These are phyloP conservation scores for Sebastes oblongus DNA, from an alignment of 2,797 vertebrate genomes.

Conservation along the genomic window DNA sequence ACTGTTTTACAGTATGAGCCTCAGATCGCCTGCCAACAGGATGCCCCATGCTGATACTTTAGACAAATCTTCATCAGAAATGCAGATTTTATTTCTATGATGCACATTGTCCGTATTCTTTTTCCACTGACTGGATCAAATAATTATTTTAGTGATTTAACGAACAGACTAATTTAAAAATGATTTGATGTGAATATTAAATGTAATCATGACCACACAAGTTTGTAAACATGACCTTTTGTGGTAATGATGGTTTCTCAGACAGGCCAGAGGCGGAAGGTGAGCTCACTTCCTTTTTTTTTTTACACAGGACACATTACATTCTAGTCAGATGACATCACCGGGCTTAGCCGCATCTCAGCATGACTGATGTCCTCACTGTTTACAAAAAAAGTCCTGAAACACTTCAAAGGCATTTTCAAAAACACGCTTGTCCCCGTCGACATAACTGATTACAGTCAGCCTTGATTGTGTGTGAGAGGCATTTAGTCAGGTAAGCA, in stretches of 20 bases:
- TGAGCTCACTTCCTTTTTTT: slow-evolving; percentile 58
- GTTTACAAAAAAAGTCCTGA: slow-evolving; percentile 64
- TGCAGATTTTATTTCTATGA: not conserved
- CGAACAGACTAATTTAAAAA: not conserved
- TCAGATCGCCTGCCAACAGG: slow-evolving; percentile 10
- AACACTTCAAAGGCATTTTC: slow-evolving; percentile 73
- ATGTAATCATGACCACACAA: not conserved
- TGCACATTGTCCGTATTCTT: not conserved
- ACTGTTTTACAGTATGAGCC: not conserved
- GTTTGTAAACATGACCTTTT: slow-evolving; percentile 6
- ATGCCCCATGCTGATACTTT: not conserved
- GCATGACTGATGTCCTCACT: slow-evolving; percentile 63
- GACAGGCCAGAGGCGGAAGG: slow-evolving; percentile 33
- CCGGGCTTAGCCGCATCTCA: slow-evolving; percentile 34
- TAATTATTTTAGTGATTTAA: not conserved
- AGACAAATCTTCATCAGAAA: not conserved
- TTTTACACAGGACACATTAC: slow-evolving; percentile 35
- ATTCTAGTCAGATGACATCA: slow-evolving; percentile 70
- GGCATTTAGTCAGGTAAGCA: slow-evolving; percentile 99
- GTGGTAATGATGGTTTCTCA: not conserved
- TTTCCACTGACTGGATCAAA: not conserved
- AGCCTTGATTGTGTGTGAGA: slow-evolving; percentile 90
- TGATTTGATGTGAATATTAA: not conserved
- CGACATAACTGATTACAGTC: slow-evolving; percentile 88
- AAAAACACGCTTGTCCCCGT: slow-evolving; percentile 59